Percentiles rank a stretch among this genome's conserved stretches.
Evolutionary conservation across 2,797 vertebrate genomes (phyloP).

Genomic region (Paguma larvata): DNA sequence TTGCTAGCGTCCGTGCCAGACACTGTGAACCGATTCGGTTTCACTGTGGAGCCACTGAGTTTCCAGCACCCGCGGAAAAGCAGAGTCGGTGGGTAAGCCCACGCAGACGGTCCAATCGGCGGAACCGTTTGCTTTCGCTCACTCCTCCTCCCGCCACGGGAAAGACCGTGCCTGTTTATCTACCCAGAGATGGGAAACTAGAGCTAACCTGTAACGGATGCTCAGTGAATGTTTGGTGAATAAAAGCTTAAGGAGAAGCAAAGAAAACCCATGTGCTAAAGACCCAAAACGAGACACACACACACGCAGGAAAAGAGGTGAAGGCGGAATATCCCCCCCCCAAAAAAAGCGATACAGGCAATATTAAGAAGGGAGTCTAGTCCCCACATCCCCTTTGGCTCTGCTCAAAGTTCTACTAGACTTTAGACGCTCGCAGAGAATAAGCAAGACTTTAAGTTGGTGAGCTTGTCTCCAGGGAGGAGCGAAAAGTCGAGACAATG

Average conservation of each 20-base stretch:
- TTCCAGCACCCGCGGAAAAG: background rate
- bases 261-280: background rate
- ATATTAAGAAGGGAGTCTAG: background rate
- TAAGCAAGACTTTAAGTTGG: background rate
- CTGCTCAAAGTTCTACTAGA: constrained; percentile 38
- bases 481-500: constrained; percentile 9
- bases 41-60: background rate
- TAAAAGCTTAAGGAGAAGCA: background rate
- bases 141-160: background rate
- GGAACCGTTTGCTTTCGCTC: constrained; percentile 2
- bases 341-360: background rate
- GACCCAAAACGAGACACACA: background rate
- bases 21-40: background rate
- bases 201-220: background rate
- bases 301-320: background rate
- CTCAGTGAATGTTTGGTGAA: background rate
- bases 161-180: background rate
- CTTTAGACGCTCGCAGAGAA: background rate
- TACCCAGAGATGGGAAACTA: background rate
- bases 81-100: background rate
- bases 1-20: background rate
- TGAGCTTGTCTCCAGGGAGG: background rate
- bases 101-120: background rate
- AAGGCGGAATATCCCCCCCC: background rate
- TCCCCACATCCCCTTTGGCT: background rate